Conservation (phyloP, 2,113 vertebrate species). For the Myiozetetes cayanensis region DNA sequence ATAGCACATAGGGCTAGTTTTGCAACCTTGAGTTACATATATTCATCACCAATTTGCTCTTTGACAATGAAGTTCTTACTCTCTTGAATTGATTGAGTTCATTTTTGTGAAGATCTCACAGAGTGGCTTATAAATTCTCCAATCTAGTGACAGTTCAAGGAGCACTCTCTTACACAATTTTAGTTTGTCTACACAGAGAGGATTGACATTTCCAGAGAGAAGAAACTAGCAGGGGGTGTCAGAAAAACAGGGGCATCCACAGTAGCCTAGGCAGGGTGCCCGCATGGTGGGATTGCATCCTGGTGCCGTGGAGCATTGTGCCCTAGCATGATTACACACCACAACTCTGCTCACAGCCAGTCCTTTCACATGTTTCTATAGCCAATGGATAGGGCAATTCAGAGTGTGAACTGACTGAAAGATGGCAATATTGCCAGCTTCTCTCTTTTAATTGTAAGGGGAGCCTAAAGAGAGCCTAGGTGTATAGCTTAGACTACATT, state of each 20-base stretch:
- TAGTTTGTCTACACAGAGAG: background rate
- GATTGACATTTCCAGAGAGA: background rate
- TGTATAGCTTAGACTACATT: background rate
- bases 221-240: background rate
- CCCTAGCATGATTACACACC: background rate
- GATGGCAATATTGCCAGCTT: background rate
- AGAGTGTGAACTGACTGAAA: background rate
- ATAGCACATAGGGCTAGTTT: background rate
- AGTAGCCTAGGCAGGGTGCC: background rate
- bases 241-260: background rate
- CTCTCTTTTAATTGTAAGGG: background rate
- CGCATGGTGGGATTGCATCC: background rate
- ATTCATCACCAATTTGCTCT: background rate
- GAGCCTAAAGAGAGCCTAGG: background rate
- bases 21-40: background rate
- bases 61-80: background rate
- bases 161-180: background rate
- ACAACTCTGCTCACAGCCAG: background rate
- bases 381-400: background rate
- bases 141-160: background rate
- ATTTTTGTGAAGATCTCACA: background rate
- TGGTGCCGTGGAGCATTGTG: rapidly evolving
- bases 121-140: background rate
- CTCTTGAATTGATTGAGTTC: background rate
- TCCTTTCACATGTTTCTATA: background rate